A percentile compares a stretch with the other conserved stretches of the same genome.
Conservation (phyloP, 2,888 invertebrate genomes). For the Theretra japonica region DNA sequence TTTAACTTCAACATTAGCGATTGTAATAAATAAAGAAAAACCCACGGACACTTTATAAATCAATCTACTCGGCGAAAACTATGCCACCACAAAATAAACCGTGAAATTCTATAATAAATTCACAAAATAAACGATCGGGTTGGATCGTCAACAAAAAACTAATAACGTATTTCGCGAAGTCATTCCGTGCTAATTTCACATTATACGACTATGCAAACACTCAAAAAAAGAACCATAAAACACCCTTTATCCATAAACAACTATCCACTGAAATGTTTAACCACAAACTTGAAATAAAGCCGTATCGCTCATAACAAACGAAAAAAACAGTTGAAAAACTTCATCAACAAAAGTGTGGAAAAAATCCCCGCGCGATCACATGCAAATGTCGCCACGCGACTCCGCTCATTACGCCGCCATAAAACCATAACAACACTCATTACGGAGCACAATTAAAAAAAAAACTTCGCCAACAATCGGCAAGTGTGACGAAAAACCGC, state of each 20-base stretch:
- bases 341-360: constrained; percentile 75
- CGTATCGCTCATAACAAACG: constrained; percentile 71
- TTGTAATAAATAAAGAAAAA: neutral
- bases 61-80: constrained; percentile 42
- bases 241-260: constrained; percentile 77
- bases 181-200: constrained; percentile 57
- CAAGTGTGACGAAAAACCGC: constrained; percentile 83
- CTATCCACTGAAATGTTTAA: constrained; percentile 78
- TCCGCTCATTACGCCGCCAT: constrained; percentile 78
- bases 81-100: constrained; percentile 32
- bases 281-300: constrained; percentile 80
- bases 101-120: constrained; percentile 19
- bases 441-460: constrained; percentile 79
- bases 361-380: constrained; percentile 75
- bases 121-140: constrained; percentile 1
- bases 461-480: constrained; percentile 74
- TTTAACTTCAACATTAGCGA: too few relatives aligned
- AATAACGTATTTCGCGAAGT: constrained; percentile 28
- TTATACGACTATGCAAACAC: constrained; percentile 59
- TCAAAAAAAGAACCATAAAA: constrained; percentile 67
- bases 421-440: constrained; percentile 83
- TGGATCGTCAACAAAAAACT: constrained; percentile 20
- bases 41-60: neutral
- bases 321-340: constrained; percentile 74
- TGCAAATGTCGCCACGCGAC: constrained; percentile 80